These are phyloP conservation scores for Morphnarchus princeps DNA, from an alignment of 2,113 vertebrate genomes.

Conservation along the genomic window DNA sequence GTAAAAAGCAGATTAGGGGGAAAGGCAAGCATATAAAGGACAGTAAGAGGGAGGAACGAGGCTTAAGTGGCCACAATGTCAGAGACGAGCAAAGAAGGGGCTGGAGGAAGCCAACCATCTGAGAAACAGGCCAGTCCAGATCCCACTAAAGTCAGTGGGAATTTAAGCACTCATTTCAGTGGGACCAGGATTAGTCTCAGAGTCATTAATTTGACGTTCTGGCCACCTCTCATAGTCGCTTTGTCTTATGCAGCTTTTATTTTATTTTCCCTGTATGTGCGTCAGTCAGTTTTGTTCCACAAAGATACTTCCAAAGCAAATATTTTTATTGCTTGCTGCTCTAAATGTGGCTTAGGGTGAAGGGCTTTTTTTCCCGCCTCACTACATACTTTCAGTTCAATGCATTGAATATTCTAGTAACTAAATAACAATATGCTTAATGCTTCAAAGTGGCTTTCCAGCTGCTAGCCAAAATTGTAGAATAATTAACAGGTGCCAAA, in stretches of 20 bases:
- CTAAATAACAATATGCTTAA: constrained; percentile 52
- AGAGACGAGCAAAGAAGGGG: neutral
- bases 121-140: neutral
- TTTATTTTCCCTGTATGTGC: constrained; percentile 48
- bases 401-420: constrained; percentile 56
- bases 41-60: neutral
- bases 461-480: constrained; percentile 45
- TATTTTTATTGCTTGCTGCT: constrained; percentile 62
- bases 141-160: neutral
- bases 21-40: neutral
- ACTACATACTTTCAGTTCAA: constrained; percentile 33
- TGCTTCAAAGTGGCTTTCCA: constrained; percentile 54
- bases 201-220: constrained; percentile 37
- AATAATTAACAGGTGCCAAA: constrained; percentile 64
- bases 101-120: neutral
- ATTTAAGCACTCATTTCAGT: neutral
- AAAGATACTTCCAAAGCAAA: constrained; percentile 60
- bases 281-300: constrained; percentile 54
- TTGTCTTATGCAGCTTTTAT: constrained; percentile 42
- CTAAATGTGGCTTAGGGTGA: constrained; percentile 57
- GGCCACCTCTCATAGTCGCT: constrained; percentile 2
- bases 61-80: neutral
- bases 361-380: constrained; percentile 18
- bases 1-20: neutral
- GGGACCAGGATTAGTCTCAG: neutral